Evolutionary conservation across 2,888 invertebrate genomes (phyloP), one percentile per base, ranked within the genome.

Genomic region (Pheosia tremula): DNA sequence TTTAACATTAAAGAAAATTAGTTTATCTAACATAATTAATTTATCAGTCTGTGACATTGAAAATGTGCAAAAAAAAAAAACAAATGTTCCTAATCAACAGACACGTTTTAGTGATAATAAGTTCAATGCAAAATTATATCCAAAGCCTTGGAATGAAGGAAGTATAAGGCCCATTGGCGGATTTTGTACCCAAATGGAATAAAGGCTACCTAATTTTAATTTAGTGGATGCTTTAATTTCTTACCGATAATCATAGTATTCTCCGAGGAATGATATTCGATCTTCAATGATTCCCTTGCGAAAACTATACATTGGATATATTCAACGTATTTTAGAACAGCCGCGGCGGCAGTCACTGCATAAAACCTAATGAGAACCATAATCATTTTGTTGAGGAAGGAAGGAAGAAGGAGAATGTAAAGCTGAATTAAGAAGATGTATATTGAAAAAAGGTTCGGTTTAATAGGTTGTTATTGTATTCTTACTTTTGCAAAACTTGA

Each of bases 311-410:
- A 96, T 77, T 97, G 96, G 62, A 96, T 95, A 74, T 95, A 96
- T 86, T 98, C 98, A 0, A 98, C 95, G 84, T 98, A 98, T 80
- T 96, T 97, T 5, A 98, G 82, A 4, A 98, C 94, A 4, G 98
- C 98, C 13, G 97, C 95, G n/a, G 96, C 96, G 0, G 98, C 96
- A 9, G 98, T 96, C 59, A 98, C 85, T 11, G 97, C 97, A 82
- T 98, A 98, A 85, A 97, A 98, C 80, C 98, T 98, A 82, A 45
- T 53, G 47, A 53, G 49, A n/a, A 47, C n/a, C 2, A n/a, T 47
- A 4, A 47, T 47, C 5, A 47, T 47, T 47, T 47, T n/a, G 24
- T 24, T 24, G 24, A 24, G n/a, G n/a, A 24, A 24, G 24, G 2
- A 24, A 24, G 24, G 24, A 24, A 24, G 24, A 2, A 24, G 24